These are phyloP conservation scores for Lobophora halterata DNA, from an alignment of 2,888 invertebrate species.

Conservation along the genomic window DNA sequence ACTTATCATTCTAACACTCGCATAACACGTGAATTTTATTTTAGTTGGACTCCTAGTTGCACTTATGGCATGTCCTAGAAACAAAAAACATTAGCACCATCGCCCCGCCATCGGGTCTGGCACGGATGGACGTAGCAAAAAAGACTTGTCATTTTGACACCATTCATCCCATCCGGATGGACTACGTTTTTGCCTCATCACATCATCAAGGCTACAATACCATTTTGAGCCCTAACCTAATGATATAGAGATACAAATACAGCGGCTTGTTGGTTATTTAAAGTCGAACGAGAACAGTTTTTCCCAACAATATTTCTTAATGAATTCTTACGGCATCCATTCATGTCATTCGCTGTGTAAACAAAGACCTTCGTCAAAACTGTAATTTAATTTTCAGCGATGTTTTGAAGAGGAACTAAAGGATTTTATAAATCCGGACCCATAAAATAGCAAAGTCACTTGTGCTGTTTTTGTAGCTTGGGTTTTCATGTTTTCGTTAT, in stretches of 20 bases:
- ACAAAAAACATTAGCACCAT: too few relatives aligned
- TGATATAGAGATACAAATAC: slow-evolving; percentile 34
- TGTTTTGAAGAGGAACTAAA: slow-evolving; percentile 41
- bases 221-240: slow-evolving; percentile 27
- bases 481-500: neutral
- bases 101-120: slow-evolving; percentile 43
- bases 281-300: slow-evolving; percentile 38
- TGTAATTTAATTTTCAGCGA: slow-evolving; percentile 46
- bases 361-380: slow-evolving; percentile 68
- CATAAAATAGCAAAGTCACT: slow-evolving; percentile 28
- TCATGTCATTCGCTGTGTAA: slow-evolving; percentile 74
- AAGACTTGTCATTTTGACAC: slow-evolving; percentile 77
- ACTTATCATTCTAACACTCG: too few relatives aligned
- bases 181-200: slow-evolving; percentile 40
- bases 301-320: slow-evolving; percentile 68
- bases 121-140: slow-evolving; percentile 61
- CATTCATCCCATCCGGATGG: slow-evolving; percentile 71
- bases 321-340: slow-evolving; percentile 70
- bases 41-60: too few relatives aligned
- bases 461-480: slow-evolving; percentile 25
- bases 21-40: too few relatives aligned
- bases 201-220: slow-evolving; percentile 7
- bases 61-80: too few relatives aligned
- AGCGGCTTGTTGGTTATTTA: slow-evolving; percentile 7
- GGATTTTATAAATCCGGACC: slow-evolving; percentile 35